A percentile compares a stretch with the other conserved stretches of the same genome.
These are phyloP conservation scores for Hycleus phaleratus DNA, from an alignment of 1,140 invertebrate genomes.

Conservation along the genomic window DNA sequence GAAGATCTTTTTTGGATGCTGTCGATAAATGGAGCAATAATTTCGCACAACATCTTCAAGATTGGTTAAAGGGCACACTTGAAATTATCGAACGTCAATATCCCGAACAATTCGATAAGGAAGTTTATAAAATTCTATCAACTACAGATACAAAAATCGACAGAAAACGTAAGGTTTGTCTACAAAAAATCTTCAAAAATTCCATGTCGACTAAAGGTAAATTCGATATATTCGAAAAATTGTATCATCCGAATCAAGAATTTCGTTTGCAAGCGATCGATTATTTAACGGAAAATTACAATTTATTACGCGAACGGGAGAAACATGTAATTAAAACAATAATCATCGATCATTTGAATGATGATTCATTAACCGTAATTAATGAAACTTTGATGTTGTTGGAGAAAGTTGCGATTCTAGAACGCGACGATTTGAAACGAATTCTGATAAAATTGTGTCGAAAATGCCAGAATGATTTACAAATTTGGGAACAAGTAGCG, in stretches of 20 bases:
- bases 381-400: slow-evolving; percentile 40
- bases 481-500: slow-evolving; percentile 4
- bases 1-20: not conserved
- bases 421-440: slow-evolving; percentile 11
- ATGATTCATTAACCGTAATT: slow-evolving; percentile 50
- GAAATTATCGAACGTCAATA: slow-evolving; percentile 44
- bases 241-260: slow-evolving; percentile 56
- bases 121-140: slow-evolving; percentile 36
- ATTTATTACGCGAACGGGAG: slow-evolving; percentile 44
- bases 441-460: slow-evolving; percentile 17
- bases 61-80: slow-evolving; percentile 13
- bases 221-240: slow-evolving; percentile 53
- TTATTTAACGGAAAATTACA: slow-evolving; percentile 46
- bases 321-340: slow-evolving; percentile 49
- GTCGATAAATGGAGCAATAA: not conserved
- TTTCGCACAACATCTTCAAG: not conserved
- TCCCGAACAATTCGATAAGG: slow-evolving; percentile 57
- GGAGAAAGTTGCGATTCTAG: slow-evolving; percentile 11
- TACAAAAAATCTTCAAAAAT: slow-evolving; percentile 25
- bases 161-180: slow-evolving; percentile 9
- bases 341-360: slow-evolving; percentile 49
- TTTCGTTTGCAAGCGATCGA: slow-evolving; percentile 55
- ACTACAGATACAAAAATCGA: not conserved
- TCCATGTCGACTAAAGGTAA: slow-evolving; percentile 11
- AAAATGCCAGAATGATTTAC: slow-evolving; percentile 18